phyloP scores from a whole-genome alignment of 2,113 vertebrate genomes.

The Ivindomyrus marchei region DNA sequence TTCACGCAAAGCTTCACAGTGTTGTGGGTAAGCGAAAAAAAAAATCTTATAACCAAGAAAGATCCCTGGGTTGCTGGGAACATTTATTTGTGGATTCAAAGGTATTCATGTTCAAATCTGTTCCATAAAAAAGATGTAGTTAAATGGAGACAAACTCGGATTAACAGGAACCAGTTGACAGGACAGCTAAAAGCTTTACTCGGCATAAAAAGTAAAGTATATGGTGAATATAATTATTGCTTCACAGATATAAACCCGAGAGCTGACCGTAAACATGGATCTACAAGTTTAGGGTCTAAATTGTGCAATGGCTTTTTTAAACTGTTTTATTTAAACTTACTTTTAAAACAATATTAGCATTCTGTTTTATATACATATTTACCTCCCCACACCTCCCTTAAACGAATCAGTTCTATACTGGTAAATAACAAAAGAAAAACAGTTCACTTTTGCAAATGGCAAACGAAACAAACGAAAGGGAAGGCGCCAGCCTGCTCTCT shows the following conservation, averaged over 20 bases:
- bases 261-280: slow-evolving; percentile 7
- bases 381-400: background rate
- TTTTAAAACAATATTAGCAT: slow-evolving; percentile 31
- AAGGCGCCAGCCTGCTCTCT: slow-evolving; percentile 9
- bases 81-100: slow-evolving; percentile 46
- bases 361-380: slow-evolving; percentile 40
- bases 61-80: background rate
- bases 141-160: slow-evolving; percentile 27
- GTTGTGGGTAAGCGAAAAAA: background rate
- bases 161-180: slow-evolving; percentile 26
- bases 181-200: slow-evolving; percentile 13
- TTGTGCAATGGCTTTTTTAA: slow-evolving; percentile 36
- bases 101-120: slow-evolving; percentile 33
- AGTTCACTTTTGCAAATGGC: slow-evolving; percentile 25
- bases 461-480: slow-evolving; percentile 14
- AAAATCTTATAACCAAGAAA: background rate
- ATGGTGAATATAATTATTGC: slow-evolving; percentile 25
- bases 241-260: slow-evolving; percentile 22
- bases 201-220: slow-evolving; percentile 18
- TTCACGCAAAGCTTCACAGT: background rate
- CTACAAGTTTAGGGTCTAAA: slow-evolving; percentile 19
- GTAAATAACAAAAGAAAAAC: slow-evolving; percentile 1
- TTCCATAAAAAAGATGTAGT: slow-evolving; percentile 27
- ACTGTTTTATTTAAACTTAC: slow-evolving; percentile 25
- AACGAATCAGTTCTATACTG: slow-evolving; percentile 13